Base-by-base conservation (phyloP, 2,113 vertebrate species). In the Gallinago undulata region DNA sequence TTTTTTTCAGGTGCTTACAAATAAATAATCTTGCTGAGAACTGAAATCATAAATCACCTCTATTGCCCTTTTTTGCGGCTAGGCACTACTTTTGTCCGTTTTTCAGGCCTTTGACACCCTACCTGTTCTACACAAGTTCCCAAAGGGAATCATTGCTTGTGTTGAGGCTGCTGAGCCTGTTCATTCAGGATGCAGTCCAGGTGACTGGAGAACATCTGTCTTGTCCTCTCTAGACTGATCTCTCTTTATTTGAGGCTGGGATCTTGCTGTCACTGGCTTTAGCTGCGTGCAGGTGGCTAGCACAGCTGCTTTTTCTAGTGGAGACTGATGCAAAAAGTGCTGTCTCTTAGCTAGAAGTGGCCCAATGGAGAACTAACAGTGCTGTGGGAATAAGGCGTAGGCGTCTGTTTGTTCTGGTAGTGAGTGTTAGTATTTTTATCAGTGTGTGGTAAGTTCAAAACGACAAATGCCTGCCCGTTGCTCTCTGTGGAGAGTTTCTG, bases 341-440 rank as follows among this genome's bases (percentile, higher is more conserved):
- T 90, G 19, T 74, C 25, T 93, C 59, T 74, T 50, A 57, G 83
- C 66, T 11, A 76, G 72, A 69, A 87, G 66, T 77, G 51, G 48
- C 80, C 76, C 6, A 3, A 0, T 30, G 27, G 76, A 92, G 77
- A 80, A 22, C 13, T 11, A 39, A 12, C 51, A 81, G 76, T 56
- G 56, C 80, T 55, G 1, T n/a, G 81, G 73, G 84, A 96, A 64
- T 60, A 74, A 75, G 66, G 31, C 0, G 7, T 75, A 56, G 84
- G 77, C 5, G 2, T 92, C 72, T 95, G 72, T 94, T 93, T 94
- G 73, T 96, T 95, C 94, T 97, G 53, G 53, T 89, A 76, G 62
- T 13, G 64, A 87, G 60, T 31, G 19, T 89, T 72, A 82, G 77
- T 64, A 57, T 89, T 97, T 94, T 84, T 83, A 76, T 82, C 77